Evolutionary conservation across 2,888 invertebrate species (phyloP), one percentile per base, ranked within the genome.

Genomic region (Pycnomerus fuliginosus): DNA sequence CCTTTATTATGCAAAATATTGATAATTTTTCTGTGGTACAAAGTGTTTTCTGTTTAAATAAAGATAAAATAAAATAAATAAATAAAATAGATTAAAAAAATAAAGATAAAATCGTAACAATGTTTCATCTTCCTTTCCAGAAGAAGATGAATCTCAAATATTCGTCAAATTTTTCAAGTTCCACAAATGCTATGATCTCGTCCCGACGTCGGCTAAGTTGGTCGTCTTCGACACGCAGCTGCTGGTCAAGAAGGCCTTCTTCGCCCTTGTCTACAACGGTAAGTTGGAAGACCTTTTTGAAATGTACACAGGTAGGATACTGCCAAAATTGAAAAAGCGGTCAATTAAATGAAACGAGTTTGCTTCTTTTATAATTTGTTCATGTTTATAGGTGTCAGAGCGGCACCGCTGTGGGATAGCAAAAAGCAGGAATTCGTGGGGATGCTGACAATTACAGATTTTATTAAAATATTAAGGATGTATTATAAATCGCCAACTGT

Each of bases 111-210:
- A n/a, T n/a, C n/a, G n/a, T n/a, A n/a, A 16, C 2, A 43, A 44
- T 53, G 56, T 56, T 51, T 39, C 55, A 52, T 54, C 24, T 52
- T 65, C 64, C 62, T 64, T 56, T 76, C 10, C 85, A 94, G 94
- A 93, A 79, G 92, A 94, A 74, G 94, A 96, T 78, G 94, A 95
- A 76, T 91, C 92, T 68, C 92, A 94, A 77, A 95, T 96, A 69
- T 95, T 93, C 76, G 93, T 94, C 62, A 96, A 96, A 74, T 99
- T 99, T 81, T 98, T 99, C 86, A 93, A 94, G 76, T 97, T 96
- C 76, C 98, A 99, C 82, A 96, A 95, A 76, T 98, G 98, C 75
- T 99, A 99, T 78, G 99, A 99, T 80, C 83, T 99, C 74, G 97
- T 99, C 71, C 99, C 99, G 49, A 97, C 96, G 48, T 97, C 97